Percentiles rank a stretch among this genome's conserved stretches.
phyloP scores from a whole-genome alignment of 2,113 vertebrate species.

The Takifugu flavidus region DNA sequence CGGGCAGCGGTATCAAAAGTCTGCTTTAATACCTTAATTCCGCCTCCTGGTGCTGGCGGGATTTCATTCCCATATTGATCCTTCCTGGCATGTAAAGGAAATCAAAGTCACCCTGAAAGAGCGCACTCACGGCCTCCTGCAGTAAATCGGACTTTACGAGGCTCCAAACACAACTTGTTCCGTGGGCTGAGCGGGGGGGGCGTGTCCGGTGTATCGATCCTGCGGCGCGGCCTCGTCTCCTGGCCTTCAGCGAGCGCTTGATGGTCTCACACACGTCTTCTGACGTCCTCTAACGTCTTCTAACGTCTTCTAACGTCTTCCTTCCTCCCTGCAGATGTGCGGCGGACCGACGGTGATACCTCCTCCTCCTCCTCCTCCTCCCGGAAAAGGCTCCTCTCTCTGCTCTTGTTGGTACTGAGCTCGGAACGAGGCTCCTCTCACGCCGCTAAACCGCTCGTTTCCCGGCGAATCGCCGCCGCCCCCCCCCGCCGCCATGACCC shows the following conservation, averaged over 20 bases:
- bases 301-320: constrained; percentile 56
- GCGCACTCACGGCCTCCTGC: constrained; percentile 50
- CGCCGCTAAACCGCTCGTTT: constrained; percentile 39
- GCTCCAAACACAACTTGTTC: no score
- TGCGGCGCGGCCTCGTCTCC: constrained; percentile 8
- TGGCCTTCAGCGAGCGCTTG: constrained; percentile 41
- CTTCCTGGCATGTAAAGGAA: constrained; percentile 39
- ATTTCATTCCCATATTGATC: constrained; percentile 45
- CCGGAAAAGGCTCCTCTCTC: constrained; percentile 38
- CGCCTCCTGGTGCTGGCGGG: constrained; percentile 31
- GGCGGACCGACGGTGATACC: constrained; percentile 54
- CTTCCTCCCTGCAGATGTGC: constrained; percentile 69
- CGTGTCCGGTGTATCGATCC: no score
- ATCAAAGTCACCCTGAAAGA: constrained; percentile 59
- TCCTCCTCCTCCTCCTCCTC: constrained; percentile 36
- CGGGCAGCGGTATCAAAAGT: constrained; percentile 19
- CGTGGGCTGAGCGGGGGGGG: no score
- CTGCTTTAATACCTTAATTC: constrained; percentile 49
- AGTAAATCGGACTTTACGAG: constrained; percentile 18
- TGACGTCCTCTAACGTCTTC: constrained; percentile 24
- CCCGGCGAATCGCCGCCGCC: not conserved
- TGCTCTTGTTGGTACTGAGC: constrained; percentile 55
- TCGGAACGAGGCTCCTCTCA: constrained; percentile 46
- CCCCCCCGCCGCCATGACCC: constrained; percentile 74
- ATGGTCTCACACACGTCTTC: constrained; percentile 43